A percentile compares a stretch with the other conserved stretches of the same genome.
These are phyloP conservation scores for Carollia perspicillata DNA, from an alignment of 2,113 vertebrate species.

Conservation along the genomic window DNA sequence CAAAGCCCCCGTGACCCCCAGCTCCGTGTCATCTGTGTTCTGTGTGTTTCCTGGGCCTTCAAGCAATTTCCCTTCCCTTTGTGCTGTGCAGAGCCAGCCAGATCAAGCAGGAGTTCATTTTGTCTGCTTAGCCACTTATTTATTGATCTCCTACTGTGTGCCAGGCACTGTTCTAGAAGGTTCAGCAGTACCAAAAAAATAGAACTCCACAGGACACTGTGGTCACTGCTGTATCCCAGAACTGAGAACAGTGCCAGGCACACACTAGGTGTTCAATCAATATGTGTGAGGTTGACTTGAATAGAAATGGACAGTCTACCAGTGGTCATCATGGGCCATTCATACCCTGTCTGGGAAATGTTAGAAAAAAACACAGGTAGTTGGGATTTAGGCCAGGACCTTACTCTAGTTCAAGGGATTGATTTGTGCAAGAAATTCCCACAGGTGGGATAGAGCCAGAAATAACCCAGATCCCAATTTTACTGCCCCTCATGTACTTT, in stretches of 20 bases:
- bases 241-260: not conserved
- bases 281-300: not conserved
- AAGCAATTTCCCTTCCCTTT: not conserved
- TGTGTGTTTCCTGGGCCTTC: not conserved
- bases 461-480: not conserved
- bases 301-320: not conserved
- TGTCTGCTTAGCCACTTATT: not conserved
- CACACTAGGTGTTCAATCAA: not conserved
- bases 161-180: not conserved
- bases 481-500: not conserved
- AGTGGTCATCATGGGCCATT: not conserved
- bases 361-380: not conserved
- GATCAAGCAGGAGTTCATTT: not conserved
- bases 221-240: not conserved
- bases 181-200: not conserved
- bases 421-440: not conserved
- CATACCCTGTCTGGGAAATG: not conserved
- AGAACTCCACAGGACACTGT: not conserved
- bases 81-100: not conserved
- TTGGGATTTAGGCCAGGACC: not conserved
- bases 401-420: not conserved
- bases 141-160: not conserved
- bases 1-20: not conserved
- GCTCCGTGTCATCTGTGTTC: not conserved
- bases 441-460: not conserved